Evolutionary conservation across 2,113 vertebrate genomes (phyloP).

Genomic region (Scomber japonicus): DNA sequence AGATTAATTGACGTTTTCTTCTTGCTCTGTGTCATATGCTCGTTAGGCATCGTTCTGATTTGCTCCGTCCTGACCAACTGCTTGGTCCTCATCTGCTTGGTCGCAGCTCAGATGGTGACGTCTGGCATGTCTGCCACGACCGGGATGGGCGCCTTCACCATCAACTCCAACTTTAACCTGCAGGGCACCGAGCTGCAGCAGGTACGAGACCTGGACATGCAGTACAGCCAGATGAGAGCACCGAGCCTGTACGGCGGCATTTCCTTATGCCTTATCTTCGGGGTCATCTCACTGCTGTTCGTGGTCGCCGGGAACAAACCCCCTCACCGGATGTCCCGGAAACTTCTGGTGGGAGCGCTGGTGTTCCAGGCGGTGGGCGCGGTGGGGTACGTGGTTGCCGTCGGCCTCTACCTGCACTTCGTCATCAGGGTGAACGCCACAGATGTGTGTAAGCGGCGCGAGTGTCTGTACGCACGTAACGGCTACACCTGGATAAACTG

Average conservation of each 20-base stretch:
- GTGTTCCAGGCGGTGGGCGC: slow-evolving; percentile 84
- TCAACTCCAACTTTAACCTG: slow-evolving; percentile 87
- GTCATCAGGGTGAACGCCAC: slow-evolving; percentile 87
- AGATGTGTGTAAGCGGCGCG: slow-evolving; percentile 83
- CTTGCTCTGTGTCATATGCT: not conserved
- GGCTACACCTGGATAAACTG: slow-evolving; percentile 93
- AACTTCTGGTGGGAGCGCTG: slow-evolving; percentile 83
- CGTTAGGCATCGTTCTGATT: slow-evolving; percentile 87
- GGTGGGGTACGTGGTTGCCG: slow-evolving; percentile 79
- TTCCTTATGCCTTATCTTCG: slow-evolving; percentile 83
- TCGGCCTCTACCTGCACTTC: slow-evolving; percentile 91
- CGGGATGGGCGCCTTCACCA: slow-evolving; percentile 81
- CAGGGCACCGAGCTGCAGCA: slow-evolving; percentile 89
- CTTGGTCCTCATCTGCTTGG: slow-evolving; percentile 88
- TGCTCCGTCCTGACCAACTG: slow-evolving; percentile 84
- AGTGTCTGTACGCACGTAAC: slow-evolving; percentile 84
- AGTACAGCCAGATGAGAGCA: slow-evolving; percentile 91
- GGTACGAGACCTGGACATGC: slow-evolving; percentile 88
- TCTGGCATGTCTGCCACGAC: slow-evolving; percentile 84
- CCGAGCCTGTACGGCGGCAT: slow-evolving; percentile 89
- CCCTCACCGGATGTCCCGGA: slow-evolving; percentile 77
- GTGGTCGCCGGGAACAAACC: slow-evolving; percentile 86
- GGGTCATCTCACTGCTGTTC: slow-evolving; percentile 87
- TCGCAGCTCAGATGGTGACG: slow-evolving; percentile 84
- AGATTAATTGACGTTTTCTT: not conserved